Base-by-base conservation (phyloP, 1,140 invertebrate species). In the Acromyrmex echinatior region DNA sequence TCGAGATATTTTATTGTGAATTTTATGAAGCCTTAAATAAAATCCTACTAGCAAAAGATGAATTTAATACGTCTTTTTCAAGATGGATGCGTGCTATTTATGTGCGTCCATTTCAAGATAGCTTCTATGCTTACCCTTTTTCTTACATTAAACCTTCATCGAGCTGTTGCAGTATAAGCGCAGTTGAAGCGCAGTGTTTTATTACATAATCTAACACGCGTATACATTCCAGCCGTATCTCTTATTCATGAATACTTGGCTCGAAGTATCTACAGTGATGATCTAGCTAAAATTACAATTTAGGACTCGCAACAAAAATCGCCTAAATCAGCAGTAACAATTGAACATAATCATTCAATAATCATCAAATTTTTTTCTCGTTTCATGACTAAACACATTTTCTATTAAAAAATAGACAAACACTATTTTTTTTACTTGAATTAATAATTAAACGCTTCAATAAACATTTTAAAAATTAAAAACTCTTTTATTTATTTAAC, bases 61-160 rank as follows among this genome's bases (percentile, higher is more conserved):
- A 28, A 45, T 6, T 78, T 63, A 78, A 78, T 5, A 49, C 5
- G 5, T 39, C 1, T 58, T 35, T 35, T 12, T 63, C 21, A 2
- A 7, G 21, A 70, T 76, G n/a, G 10, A 35, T 18, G 18, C 10
- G 28, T 4, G 12, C 66, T 49, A 70, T 45, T 60, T 60, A 45
- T 60, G n/a, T 12, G 39, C 58, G 4, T 62, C 35, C n/a, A 66
- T 66, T 66, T 78, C 25, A 45, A 78, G 25, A 65, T 49, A 65
- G 25, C n/a, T 3, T 31, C 16, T 79, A 79, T 49, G 16, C 65
- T 79, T 12, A 65, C 12, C 18, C 18, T 56, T 56, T 58, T 74
- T 79, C 76, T 49, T 10, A 3, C 25, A 51, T 65, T 79, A 79
- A 79, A 79, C 16, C 45, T 66, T 45, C 18, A 65, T 65, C 18